These are phyloP conservation scores for Chlorocebus sabaeus DNA, from an alignment of 2,113 vertebrate genomes.

Conservation along the genomic window DNA sequence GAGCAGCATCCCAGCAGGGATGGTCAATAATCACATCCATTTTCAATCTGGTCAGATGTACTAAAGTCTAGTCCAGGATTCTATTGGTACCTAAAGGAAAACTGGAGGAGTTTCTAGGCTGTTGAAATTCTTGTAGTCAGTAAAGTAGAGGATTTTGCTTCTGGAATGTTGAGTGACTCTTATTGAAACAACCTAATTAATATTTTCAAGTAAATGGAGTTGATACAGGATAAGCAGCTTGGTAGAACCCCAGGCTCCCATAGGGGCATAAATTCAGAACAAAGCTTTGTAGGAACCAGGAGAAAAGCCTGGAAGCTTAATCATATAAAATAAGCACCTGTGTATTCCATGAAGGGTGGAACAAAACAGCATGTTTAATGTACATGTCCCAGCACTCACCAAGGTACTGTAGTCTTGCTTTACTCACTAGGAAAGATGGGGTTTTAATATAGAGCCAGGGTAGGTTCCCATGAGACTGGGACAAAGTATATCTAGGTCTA, in stretches of 20 bases:
- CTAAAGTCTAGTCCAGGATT: neutral
- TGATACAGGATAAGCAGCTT: neutral
- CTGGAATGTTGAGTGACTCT: neutral
- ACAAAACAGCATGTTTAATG: rapidly evolving
- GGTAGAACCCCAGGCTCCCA: neutral
- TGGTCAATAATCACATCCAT: neutral
- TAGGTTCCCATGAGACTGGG: neutral
- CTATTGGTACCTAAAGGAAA: neutral
- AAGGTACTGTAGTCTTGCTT: neutral
- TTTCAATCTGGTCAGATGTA: neutral
- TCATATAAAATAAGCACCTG: neutral
- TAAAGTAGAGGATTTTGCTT: neutral
- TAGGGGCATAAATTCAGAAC: neutral
- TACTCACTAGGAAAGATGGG: neutral
- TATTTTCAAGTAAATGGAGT: neutral
- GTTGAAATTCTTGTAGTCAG: neutral
- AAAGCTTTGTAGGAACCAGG: neutral
- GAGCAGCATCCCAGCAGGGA: neutral
- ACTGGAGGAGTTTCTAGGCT: neutral
- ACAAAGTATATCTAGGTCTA: neutral
- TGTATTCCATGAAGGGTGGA: neutral
- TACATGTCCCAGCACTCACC: too few species aligned
- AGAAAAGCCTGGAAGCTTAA: neutral
- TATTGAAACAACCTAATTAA: neutral
- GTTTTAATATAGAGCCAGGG: neutral